These are phyloP conservation scores for Chaetura pelagica DNA, from an alignment of 2,113 vertebrate genomes.

Conservation along the genomic window DNA sequence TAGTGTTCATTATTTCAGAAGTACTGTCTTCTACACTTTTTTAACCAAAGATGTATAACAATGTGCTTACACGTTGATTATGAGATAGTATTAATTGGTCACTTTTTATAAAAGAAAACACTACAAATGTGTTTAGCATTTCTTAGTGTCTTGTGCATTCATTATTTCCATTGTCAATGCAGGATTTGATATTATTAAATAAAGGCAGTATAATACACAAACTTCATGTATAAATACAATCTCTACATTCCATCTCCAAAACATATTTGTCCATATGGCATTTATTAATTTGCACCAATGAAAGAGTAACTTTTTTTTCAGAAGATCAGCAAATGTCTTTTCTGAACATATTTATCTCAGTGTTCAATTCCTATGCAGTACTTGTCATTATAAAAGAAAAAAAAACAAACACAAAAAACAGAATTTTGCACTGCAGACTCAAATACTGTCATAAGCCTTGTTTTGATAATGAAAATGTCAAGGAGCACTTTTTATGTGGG, in stretches of 20 bases:
- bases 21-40: neutral
- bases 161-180: neutral
- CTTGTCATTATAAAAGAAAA: neutral
- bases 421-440: neutral
- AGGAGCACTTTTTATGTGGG: neutral
- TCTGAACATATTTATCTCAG: neutral
- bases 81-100: neutral
- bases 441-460: neutral
- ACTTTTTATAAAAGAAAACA: neutral
- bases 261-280: neutral
- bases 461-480: neutral
- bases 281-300: neutral
- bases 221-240: neutral
- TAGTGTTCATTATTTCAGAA: neutral
- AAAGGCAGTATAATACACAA: neutral
- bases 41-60: neutral
- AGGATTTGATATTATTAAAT: neutral
- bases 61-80: neutral
- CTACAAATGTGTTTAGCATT: neutral
- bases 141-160: neutral
- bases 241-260: neutral
- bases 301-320: neutral
- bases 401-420: neutral
- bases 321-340: neutral
- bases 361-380: neutral